phyloP scores from a whole-genome alignment of 2,113 vertebrate genomes.

The Nerophis lumbriciformis region DNA sequence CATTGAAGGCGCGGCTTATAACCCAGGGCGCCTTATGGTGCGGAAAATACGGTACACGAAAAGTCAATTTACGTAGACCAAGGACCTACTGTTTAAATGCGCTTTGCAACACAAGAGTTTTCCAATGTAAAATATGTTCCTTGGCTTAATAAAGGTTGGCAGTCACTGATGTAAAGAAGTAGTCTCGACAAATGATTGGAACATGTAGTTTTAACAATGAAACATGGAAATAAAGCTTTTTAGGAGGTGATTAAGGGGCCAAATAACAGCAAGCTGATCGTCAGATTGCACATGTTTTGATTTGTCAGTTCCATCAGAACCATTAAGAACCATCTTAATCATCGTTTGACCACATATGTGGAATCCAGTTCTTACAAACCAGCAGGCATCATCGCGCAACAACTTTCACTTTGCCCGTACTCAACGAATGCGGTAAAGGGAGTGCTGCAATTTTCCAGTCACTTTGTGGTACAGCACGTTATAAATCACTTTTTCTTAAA shows the following conservation, averaged over 20 bases:
- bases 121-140: too few relatives aligned
- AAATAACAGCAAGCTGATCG: slow-evolving; percentile 8
- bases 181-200: neutral
- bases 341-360: slow-evolving; percentile 14
- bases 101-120: too few relatives aligned
- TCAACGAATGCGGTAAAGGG: slow-evolving; percentile 6
- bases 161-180: neutral
- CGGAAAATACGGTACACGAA: too few relatives aligned
- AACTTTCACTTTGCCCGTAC: slow-evolving; percentile 12
- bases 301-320: slow-evolving; percentile 30
- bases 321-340: slow-evolving; percentile 23
- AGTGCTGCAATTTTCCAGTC: slow-evolving; percentile 12
- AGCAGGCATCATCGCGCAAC: neutral
- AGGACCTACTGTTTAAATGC: too few relatives aligned
- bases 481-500: slow-evolving; percentile 14
- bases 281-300: slow-evolving; percentile 25
- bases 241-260: neutral
- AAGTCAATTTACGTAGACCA: too few relatives aligned
- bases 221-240: neutral
- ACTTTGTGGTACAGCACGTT: slow-evolving; percentile 11
- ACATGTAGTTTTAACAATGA: neutral
- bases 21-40: too few relatives aligned
- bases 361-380: neutral
- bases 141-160: too few relatives aligned
- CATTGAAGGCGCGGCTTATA: too few relatives aligned